Evolutionary conservation across 23 tunicate species (phyloP).

Genomic region (Trididemnum clinides): DNA sequence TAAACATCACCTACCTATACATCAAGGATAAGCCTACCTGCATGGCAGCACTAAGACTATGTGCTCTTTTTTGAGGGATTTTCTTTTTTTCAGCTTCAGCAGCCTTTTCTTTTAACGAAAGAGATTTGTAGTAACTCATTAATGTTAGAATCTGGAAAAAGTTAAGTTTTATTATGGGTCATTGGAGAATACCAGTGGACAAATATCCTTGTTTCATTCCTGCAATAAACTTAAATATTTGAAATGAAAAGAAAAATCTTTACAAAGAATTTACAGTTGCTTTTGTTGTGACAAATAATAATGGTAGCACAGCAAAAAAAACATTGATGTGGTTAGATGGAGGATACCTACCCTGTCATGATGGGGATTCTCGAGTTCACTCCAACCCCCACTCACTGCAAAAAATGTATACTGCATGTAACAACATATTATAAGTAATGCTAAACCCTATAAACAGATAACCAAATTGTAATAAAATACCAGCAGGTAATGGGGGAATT

Average conservation of each 20-base stretch:
- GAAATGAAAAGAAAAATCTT: too few relatives aligned
- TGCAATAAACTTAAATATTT: too few relatives aligned
- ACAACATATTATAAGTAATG: neutral
- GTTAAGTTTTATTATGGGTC: neutral
- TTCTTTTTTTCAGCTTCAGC: neutral
- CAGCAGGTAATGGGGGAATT: neutral
- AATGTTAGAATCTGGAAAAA: neutral
- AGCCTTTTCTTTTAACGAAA: slow-evolving; percentile 27
- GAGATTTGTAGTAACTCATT: slow-evolving; percentile 9
- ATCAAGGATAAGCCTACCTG: too few relatives aligned
- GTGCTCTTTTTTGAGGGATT: slow-evolving; percentile 24
- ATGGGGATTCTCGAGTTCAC: slow-evolving; percentile 53
- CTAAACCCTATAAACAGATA: neutral
- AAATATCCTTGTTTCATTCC: too few relatives aligned
- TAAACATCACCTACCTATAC: too few relatives aligned
- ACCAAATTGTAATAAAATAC: neutral
- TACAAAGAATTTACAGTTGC: too few relatives aligned
- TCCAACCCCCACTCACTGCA: slow-evolving; percentile 73
- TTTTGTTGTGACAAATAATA: too few relatives aligned
- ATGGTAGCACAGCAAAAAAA: neutral
- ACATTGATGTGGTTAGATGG: neutral
- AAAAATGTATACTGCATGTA: neutral
- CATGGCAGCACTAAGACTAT: slow-evolving; percentile 49
- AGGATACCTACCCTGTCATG: slow-evolving; percentile 32
- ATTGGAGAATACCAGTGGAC: too few relatives aligned